These are phyloP conservation scores for Miniopterus natalensis DNA, from an alignment of 2,113 vertebrate genomes.

Conservation along the genomic window DNA sequence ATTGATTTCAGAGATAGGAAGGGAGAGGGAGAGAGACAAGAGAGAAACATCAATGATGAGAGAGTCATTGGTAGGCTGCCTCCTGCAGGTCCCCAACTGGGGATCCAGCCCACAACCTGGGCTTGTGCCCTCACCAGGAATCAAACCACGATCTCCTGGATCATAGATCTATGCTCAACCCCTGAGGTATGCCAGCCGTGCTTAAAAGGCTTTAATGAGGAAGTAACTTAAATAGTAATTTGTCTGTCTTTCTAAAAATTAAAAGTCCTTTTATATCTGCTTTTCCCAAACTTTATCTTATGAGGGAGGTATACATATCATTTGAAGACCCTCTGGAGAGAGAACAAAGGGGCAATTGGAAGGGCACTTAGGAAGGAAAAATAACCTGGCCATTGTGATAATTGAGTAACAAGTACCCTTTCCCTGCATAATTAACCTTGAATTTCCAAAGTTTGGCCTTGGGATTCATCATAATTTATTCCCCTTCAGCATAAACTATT, in stretches of 20 bases:
- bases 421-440: background rate
- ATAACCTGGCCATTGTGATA: background rate
- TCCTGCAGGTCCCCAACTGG: no score
- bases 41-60: no score
- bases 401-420: background rate
- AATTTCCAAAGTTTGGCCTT: slow-evolving; percentile 30
- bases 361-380: background rate
- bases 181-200: no score
- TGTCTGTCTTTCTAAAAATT: slow-evolving; percentile 34
- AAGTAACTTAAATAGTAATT: background rate
- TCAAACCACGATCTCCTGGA: no score
- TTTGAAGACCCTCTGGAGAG: background rate
- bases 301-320: background rate
- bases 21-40: no score
- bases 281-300: background rate
- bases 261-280: background rate
- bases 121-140: no score
- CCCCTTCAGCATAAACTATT: background rate
- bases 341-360: background rate
- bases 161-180: no score
- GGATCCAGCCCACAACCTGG: no score
- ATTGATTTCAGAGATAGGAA: no score
- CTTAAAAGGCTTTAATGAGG: background rate
- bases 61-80: no score
- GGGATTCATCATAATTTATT: slow-evolving; percentile 21